Percentiles rank a stretch among this genome's conserved stretches.
These are phyloP conservation scores for Esox lucius DNA, from an alignment of 2,797 vertebrate species.

Conservation along the genomic window DNA sequence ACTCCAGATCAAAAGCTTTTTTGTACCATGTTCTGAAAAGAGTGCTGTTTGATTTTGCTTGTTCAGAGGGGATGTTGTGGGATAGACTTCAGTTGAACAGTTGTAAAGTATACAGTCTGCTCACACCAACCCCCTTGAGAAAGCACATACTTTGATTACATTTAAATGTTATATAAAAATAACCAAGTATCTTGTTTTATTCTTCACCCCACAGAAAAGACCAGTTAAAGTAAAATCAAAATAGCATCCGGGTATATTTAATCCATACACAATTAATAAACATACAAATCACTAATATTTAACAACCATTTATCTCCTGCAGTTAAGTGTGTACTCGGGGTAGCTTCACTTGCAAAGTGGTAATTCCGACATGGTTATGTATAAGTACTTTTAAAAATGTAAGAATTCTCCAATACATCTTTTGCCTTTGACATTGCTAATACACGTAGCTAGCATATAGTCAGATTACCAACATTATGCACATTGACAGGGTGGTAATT, in stretches of 20 bases:
- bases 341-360: too few relatives aligned
- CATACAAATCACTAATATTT: conserved; percentile 26
- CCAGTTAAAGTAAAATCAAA: background rate
- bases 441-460: too few relatives aligned
- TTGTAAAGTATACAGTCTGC: background rate
- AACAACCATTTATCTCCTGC: conserved; percentile 22
- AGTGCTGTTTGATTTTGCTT: conserved; percentile 15
- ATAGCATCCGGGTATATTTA: conserved; percentile 45
- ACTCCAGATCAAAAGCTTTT: conserved; percentile 21
- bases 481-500: too few relatives aligned
- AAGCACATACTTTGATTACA: conserved; percentile 43
- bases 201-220: conserved; percentile 21
- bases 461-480: too few relatives aligned
- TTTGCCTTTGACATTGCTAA: too few relatives aligned
- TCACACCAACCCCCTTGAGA: conserved; percentile 53
- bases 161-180: conserved; percentile 47
- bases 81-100: background rate
- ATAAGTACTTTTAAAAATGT: too few relatives aligned
- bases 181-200: conserved; percentile 14
- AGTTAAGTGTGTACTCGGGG: background rate
- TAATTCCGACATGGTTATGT: too few relatives aligned
- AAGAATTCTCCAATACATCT: too few relatives aligned
- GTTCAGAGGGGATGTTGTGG: conserved; percentile 40
- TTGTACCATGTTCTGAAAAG: conserved; percentile 14
- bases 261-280: conserved; percentile 39